Percentiles rank a stretch among this genome's conserved stretches.
phyloP scores from a whole-genome alignment of 1,140 invertebrate species.

The Hirudo medicinalis region DNA sequence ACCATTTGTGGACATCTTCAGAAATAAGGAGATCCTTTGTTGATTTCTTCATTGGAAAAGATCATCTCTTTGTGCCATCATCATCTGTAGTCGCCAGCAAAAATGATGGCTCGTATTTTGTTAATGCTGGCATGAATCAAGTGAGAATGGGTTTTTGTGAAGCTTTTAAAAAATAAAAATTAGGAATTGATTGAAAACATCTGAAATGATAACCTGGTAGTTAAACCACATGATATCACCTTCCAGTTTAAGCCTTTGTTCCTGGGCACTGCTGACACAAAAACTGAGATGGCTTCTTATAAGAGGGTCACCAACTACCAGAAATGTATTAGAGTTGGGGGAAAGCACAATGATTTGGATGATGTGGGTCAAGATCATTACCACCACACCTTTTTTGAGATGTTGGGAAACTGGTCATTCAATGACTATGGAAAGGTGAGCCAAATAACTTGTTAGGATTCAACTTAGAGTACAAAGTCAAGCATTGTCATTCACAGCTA shows the following conservation, averaged over 20 bases:
- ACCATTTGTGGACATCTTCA: slow-evolving; percentile 42
- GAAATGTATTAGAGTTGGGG: slow-evolving; percentile 96
- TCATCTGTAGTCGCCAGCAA: slow-evolving; percentile 91
- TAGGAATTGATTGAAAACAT: background rate
- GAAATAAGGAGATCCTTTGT: slow-evolving; percentile 80
- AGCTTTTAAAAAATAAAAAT: background rate
- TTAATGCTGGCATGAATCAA: slow-evolving; percentile 98
- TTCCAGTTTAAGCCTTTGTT: slow-evolving; percentile 91
- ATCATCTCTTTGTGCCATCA: slow-evolving; percentile 88
- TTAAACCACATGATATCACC: background rate
- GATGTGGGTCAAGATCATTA: slow-evolving; percentile 99
- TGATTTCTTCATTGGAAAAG: slow-evolving; percentile 78
- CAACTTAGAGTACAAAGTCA: background rate
- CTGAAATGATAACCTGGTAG: background rate
- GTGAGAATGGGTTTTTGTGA: slow-evolving; percentile 36
- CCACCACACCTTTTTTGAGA: slow-evolving; percentile 99
- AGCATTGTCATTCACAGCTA: background rate
- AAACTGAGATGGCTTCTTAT: slow-evolving; percentile 69
- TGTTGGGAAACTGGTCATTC: slow-evolving; percentile 99
- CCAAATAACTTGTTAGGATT: background rate
- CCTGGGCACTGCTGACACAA: slow-evolving; percentile 83
- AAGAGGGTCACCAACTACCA: slow-evolving; percentile 74
- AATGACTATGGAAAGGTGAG: slow-evolving; percentile 86
- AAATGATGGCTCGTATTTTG: slow-evolving; percentile 91
- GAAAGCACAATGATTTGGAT: slow-evolving; percentile 98